Base-by-base conservation (phyloP, 2,888 invertebrate species). In the Thyatira batis region DNA sequence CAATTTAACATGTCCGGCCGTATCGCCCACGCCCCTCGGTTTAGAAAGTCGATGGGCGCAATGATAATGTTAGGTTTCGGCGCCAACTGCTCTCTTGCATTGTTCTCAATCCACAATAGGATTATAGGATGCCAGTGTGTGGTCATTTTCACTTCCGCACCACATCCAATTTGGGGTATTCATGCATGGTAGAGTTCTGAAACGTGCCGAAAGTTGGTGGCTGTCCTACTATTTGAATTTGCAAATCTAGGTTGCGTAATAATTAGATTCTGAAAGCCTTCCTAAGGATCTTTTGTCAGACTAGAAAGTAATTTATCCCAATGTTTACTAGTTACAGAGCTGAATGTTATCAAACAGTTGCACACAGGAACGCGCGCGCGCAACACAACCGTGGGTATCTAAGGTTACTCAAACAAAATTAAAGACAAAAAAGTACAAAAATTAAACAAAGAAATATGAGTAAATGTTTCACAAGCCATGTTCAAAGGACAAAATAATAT, bases 101-200 rank as follows among this genome's bases (percentile, higher is more conserved):
- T 80, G 80, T 84, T 80, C 75, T 76, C 58, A 52, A 21, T 51
- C 65, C 67, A 82, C 81, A 84, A 82, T 83, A 78, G 74, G 69
- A 80, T 79, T 79, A 76, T 77, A 73, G 73, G 73, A 78, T 78
- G 70, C 58, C 49, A 59, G 33, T 46, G 13, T 61, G 55, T 54
- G 55, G 61, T 59, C 61, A 67, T 73, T 76, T 76, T 71, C 76
- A 76, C 76, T 73, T 83, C 78, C 78, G 71, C 61, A 50, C 45
- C 27, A 49, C 52, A 28, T 48, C 17, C 51, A 52, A 55, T 54
- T 53, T 28, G 30, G 53, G 39, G 21, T 43, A 51, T 48, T 48
- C 28, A 27, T 27, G 27, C 3, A 27, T 27, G 8, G 11, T 5
- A 9, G 48, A 27, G 17, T 28, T 17, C 17, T 2, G 39, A 39